Conservation (phyloP, 2,113 vertebrate genomes). For the Trematomus loennbergii region DNA sequence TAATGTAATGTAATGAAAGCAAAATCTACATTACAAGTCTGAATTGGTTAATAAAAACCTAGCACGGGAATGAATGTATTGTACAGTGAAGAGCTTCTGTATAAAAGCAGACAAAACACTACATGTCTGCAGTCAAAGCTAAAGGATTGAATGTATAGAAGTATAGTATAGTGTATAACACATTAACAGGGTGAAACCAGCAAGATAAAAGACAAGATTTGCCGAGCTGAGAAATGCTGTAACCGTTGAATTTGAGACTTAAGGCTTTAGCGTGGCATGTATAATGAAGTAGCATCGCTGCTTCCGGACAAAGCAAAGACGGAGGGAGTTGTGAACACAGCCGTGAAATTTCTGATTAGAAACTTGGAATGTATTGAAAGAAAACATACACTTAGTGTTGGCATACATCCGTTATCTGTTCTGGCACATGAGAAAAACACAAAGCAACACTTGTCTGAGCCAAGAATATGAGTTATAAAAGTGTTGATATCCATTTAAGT, state of each 20-base stretch:
- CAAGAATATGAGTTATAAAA: constrained; percentile 34
- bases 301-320: constrained; percentile 69
- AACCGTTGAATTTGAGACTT: constrained; percentile 47
- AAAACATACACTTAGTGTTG: constrained; percentile 58
- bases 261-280: constrained; percentile 46
- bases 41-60: constrained; percentile 7
- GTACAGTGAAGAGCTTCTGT: constrained; percentile 20
- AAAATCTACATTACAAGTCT: constrained; percentile 9
- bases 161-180: constrained; percentile 20
- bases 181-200: constrained; percentile 28
- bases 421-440: constrained; percentile 36
- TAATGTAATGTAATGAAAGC: neutral
- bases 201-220: constrained; percentile 43
- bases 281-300: constrained; percentile 66
- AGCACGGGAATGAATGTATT: constrained; percentile 16
- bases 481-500: constrained; percentile 36
- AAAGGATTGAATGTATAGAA: constrained; percentile 30
- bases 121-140: constrained; percentile 43
- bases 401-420: constrained; percentile 55
- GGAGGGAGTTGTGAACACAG: constrained; percentile 59
- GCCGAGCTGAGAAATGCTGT: constrained; percentile 52
- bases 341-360: constrained; percentile 75
- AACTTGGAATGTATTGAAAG: constrained; percentile 67
- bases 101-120: constrained; percentile 25
- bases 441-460: constrained; percentile 34